These are phyloP conservation scores for Sarcophaga peregrina DNA, from an alignment of 1,140 invertebrate genomes.

Conservation along the genomic window DNA sequence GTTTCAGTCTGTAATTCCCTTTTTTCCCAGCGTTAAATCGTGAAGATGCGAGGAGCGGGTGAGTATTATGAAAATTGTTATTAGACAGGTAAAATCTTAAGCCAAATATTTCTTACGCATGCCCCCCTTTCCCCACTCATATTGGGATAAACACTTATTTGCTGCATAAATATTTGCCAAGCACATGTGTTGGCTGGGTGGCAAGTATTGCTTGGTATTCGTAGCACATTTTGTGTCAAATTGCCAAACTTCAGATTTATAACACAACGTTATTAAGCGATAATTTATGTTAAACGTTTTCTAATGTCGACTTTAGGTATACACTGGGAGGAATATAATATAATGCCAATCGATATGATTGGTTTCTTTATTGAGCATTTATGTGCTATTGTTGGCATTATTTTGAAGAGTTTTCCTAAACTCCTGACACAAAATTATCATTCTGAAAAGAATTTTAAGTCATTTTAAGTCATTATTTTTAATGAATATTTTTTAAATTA, in stretches of 20 bases:
- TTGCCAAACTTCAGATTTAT: constrained; percentile 24
- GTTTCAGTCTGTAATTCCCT: not conserved
- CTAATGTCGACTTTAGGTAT: not conserved
- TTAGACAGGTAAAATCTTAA: not conserved
- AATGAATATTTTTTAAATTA: no score
- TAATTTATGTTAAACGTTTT: constrained; percentile 27
- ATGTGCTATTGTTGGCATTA: not conserved
- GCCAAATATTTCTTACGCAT: no score
- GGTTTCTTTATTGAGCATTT: not conserved
- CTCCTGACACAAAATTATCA: no score
- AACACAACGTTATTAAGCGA: constrained; percentile 11
- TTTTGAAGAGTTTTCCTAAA: no score
- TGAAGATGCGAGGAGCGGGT: not conserved
- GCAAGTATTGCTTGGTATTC: not conserved
- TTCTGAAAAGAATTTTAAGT: not conserved
- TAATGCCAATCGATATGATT: constrained; percentile 8
- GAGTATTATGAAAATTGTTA: constrained; percentile 13
- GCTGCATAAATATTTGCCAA: not conserved
- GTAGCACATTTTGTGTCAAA: not conserved
- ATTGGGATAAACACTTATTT: not conserved
- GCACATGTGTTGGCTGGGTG: not conserved
- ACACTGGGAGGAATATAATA: not conserved
- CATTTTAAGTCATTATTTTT: not conserved
- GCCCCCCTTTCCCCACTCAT: not conserved
- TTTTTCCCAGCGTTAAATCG: not conserved